Evolutionary conservation across 1,140 invertebrate species (phyloP).

Genomic region (Mizuhopecten yessoensis): DNA sequence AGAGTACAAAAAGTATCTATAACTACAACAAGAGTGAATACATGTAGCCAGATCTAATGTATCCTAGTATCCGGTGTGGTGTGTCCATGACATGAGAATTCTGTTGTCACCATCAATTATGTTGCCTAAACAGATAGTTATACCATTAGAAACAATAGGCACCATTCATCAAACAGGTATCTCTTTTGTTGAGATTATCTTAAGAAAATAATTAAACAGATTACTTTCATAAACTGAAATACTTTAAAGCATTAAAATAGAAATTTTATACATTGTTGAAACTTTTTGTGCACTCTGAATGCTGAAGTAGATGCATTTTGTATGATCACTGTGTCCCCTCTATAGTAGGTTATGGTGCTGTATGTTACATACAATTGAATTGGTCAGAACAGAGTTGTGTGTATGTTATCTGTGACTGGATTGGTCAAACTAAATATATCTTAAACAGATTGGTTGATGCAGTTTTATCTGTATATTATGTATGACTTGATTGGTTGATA

Average conservation of each 20-base stretch:
- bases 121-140: neutral
- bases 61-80: too few species aligned
- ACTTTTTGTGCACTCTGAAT: constrained; percentile 38
- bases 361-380: neutral
- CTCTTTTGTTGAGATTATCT: neutral
- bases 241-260: neutral
- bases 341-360: constrained; percentile 9
- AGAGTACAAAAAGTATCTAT: constrained; percentile 9
- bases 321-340: neutral
- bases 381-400: neutral
- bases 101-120: neutral
- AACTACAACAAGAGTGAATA: neutral
- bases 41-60: too few species aligned
- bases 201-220: neutral
- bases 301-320: neutral
- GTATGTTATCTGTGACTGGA: neutral
- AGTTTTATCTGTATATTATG: neutral
- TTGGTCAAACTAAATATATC: constrained; percentile 6
- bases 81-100: neutral
- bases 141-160: neutral
- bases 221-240: neutral
- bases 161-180: neutral
- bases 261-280: neutral
- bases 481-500: neutral
- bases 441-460: neutral